Conservation (phyloP, 2,797 vertebrate species). For the Sus cebifrons region DNA sequence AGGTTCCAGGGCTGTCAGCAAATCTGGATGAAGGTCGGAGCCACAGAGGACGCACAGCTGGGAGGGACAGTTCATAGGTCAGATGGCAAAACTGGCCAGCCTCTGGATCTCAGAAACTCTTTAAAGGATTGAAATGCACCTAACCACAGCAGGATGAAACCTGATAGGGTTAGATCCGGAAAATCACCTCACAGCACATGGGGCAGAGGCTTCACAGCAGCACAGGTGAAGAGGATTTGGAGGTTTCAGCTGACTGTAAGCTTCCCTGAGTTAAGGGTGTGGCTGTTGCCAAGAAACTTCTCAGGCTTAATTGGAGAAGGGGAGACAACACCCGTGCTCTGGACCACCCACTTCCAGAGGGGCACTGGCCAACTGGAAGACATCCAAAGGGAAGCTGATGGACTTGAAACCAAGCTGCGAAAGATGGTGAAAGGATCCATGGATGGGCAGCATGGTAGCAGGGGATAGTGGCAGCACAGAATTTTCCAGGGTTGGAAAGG, state of each 20-base stretch:
- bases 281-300: neutral
- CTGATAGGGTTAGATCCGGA: neutral
- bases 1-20: conserved; percentile 61
- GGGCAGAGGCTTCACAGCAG: neutral
- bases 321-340: conserved; percentile 4
- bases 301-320: neutral
- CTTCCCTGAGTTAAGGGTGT: neutral
- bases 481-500: neutral
- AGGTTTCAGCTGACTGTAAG: conserved; percentile 50
- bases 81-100: neutral
- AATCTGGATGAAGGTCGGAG: conserved; percentile 13
- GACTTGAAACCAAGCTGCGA: neutral
- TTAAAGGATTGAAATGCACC: neutral
- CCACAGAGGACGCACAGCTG: neutral
- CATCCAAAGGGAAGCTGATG: neutral
- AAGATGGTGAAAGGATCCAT: neutral
- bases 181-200: neutral
- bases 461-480: neutral
- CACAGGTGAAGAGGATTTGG: conserved; percentile 68
- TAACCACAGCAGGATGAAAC: neutral
- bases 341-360: neutral
- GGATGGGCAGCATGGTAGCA: neutral
- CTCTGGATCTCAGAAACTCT: conserved; percentile 17
- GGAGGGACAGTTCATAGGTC: conserved; percentile 56
- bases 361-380: neutral